Conservation (phyloP, 2,888 invertebrate species). For the Acanthopleura granulata region DNA sequence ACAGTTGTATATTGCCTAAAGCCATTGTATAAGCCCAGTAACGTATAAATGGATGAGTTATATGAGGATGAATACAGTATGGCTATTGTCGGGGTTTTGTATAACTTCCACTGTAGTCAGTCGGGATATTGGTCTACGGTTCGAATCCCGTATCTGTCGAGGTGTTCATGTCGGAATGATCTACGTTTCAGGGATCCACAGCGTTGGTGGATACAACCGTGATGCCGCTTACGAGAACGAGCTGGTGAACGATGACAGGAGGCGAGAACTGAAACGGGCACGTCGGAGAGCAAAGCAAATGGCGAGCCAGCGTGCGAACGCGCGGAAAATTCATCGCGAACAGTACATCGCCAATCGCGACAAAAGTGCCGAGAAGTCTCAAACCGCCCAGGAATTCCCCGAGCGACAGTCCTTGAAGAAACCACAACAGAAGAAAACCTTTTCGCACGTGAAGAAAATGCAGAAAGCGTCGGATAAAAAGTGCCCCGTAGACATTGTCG, state of each 20-base stretch:
- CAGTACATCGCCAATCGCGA: slow-evolving; percentile 16
- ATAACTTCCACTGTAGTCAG: too few relatives aligned
- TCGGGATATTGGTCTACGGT: too few relatives aligned
- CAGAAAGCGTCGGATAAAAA: background rate
- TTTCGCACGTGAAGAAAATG: background rate
- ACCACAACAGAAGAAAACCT: background rate
- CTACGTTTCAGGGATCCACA: background rate
- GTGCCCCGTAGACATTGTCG: background rate
- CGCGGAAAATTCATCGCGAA: slow-evolving; percentile 29
- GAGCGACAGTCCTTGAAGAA: background rate
- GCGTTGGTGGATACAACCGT: slow-evolving; percentile 42
- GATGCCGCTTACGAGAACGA: slow-evolving; percentile 56
- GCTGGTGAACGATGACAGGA: slow-evolving; percentile 43
- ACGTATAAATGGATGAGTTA: too few relatives aligned
- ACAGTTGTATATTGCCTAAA: too few relatives aligned
- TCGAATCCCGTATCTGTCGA: too few relatives aligned
- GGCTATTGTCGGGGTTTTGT: too few relatives aligned
- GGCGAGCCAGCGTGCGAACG: slow-evolving; percentile 19
- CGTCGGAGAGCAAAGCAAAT: slow-evolving; percentile 27
- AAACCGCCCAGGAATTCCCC: background rate
- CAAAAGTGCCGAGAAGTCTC: background rate
- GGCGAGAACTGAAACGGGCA: slow-evolving; percentile 37
- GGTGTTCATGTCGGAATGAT: too few relatives aligned
- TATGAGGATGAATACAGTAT: too few relatives aligned
- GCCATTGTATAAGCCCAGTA: too few relatives aligned